Conservation (phyloP, 2,797 vertebrate genomes). For the Eremophila alpestris region DNA sequence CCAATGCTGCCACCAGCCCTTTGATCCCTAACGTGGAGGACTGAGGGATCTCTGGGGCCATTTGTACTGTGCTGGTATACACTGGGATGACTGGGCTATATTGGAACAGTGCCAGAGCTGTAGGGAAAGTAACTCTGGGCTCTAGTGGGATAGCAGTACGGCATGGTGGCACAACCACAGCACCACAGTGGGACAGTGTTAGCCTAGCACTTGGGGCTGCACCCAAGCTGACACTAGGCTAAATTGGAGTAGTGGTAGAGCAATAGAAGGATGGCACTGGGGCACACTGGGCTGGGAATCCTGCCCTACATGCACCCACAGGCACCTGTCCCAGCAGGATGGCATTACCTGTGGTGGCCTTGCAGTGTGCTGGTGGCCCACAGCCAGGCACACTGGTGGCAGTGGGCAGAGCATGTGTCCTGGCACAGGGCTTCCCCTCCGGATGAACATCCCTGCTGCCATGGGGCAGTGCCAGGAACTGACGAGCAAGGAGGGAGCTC, state of each 20-base stretch:
- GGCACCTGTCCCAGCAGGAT: background rate
- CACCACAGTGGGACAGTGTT: background rate
- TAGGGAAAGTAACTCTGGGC: background rate
- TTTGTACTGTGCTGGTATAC: background rate
- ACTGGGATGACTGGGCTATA: background rate
- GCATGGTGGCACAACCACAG: background rate
- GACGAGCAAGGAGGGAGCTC: background rate
- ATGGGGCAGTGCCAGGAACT: conserved; percentile 33
- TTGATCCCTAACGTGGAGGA: fast-evolving
- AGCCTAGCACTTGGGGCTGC: background rate
- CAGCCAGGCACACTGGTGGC: background rate
- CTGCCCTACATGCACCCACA: background rate
- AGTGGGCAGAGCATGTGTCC: background rate
- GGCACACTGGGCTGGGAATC: background rate
- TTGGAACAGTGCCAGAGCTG: background rate
- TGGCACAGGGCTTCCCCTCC: conserved; percentile 22
- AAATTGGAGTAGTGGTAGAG: background rate
- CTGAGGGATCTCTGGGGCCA: background rate
- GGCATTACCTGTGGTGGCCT: background rate
- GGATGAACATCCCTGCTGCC: conserved; percentile 17
- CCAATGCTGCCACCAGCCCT: background rate
- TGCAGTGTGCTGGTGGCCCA: background rate
- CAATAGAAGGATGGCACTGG: background rate
- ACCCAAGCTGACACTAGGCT: background rate
- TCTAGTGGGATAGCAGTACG: background rate